Base-by-base conservation (phyloP, 2,888 invertebrate species). In the Andrena trimmerana region DNA sequence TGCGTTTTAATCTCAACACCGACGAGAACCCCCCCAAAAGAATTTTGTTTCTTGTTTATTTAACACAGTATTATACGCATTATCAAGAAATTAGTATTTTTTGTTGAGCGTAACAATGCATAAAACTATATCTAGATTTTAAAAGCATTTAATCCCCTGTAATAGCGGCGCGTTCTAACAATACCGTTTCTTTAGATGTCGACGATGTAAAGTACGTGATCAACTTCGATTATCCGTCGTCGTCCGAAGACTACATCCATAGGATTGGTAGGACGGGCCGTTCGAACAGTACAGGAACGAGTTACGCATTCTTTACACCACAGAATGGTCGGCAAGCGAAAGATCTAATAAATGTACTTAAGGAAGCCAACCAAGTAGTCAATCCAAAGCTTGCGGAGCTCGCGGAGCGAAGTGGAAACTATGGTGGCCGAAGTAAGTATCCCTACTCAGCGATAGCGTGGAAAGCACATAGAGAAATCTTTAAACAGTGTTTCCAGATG, bases 181-280 rank as follows among this genome's bases (percentile, higher is more conserved):
- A 31, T 48, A n/a, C 36, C 75, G 83, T 90, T 87, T 89, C 86
- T 92, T 92, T 96, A 99, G 98, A 99, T 96, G 98, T 99, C 93
- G 98, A 98, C 94, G 98, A 98, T 93, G 98, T 99, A 92, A 98
- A 98, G 95, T 98, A 97, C 95, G 99, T 99, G 88, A 98, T 99
- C 94, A 99, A 99, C 95, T 98, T 97, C 95, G 99, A 99, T 95
- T 99, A 98, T 95, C 99, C 99, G 76, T 97, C 97, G 94, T 98
- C 98, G 81, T 98, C 98, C 74, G 99, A 99, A 94, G 98, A 99
- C 95, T 99, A 99, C 94, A 98, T 99, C 92, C 99, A 99, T 95
- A 97, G 99, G 85, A 99, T 99, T 94, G 99, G 99, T 78, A 96
- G 99, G 91, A 99, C 99, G 59, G 99, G 98, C 71, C 96, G 99